Evolutionary conservation across 2,888 invertebrate species (phyloP).

Genomic region (Sipha maydis): DNA sequence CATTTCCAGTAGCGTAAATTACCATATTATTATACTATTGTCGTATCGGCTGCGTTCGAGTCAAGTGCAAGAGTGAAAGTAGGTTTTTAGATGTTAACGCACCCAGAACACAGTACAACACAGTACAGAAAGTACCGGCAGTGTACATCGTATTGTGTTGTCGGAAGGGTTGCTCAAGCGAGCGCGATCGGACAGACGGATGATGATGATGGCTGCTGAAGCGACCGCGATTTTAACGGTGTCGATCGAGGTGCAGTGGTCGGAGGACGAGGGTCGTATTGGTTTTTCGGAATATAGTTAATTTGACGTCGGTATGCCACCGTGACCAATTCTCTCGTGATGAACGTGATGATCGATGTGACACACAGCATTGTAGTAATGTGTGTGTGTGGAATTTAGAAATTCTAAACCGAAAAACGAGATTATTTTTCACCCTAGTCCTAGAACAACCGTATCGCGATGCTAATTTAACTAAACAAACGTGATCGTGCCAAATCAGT

Average conservation of each 20-base stretch:
- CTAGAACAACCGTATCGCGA: not conserved
- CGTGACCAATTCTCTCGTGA: conserved; percentile 26
- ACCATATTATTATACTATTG: conserved; percentile 5
- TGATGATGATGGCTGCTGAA: not conserved
- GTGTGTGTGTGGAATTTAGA: not conserved
- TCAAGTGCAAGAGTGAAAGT: not conserved
- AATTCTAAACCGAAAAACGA: conserved; percentile 2
- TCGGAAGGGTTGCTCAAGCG: not conserved
- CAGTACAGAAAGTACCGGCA: too few relatives aligned
- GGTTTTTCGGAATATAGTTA: conserved; percentile 39
- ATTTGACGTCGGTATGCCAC: conserved; percentile 53
- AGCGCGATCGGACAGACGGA: not conserved
- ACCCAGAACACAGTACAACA: not conserved
- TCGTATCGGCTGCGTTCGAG: not conserved
- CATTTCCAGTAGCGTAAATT: not conserved
- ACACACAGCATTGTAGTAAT: not conserved
- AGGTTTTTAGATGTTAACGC: not conserved
- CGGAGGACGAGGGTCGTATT: not conserved
- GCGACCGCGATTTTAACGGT: not conserved
- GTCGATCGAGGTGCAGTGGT: not conserved
- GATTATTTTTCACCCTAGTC: conserved; percentile 3
- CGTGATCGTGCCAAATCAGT: not conserved
- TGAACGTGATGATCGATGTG: conserved; percentile 46
- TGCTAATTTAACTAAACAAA: conserved; percentile 6
- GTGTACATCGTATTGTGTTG: not conserved